A percentile compares a stretch with the other conserved stretches of the same genome.
Conservation (phyloP, 2,888 invertebrate genomes). For the Alviniconcha strummeri region DNA sequence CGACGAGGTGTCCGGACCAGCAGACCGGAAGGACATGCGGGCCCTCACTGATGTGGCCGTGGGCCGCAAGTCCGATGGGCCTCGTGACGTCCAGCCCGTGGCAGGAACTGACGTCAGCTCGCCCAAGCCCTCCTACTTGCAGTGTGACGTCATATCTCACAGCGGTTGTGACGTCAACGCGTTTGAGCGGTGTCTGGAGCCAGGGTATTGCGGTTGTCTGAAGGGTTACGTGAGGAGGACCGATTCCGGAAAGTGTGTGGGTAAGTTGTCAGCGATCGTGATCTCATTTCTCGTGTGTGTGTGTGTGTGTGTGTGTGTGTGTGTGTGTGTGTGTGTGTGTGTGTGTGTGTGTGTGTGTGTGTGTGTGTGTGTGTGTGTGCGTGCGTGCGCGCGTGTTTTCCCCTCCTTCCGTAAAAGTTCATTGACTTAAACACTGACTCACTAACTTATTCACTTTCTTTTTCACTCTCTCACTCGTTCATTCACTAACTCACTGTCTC, state of each 20-base stretch:
- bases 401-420: not conserved
- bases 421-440: not conserved
- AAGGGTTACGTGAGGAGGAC: constrained; percentile 37
- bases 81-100: not conserved
- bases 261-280: constrained; percentile 19
- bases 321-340: constrained; percentile 1
- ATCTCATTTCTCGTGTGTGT: not conserved
- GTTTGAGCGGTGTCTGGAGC: constrained; percentile 41
- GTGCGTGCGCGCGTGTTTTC: not conserved
- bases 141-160: constrained; percentile 41
- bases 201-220: constrained; percentile 41
- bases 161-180: constrained; percentile 43
- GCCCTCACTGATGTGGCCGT: not conserved
- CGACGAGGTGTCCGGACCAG: not conserved
- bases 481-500: too few species aligned
- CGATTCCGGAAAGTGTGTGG: constrained; percentile 34
- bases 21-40: not conserved
- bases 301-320: not conserved
- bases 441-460: too few species aligned
- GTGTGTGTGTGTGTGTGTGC: constrained; percentile 5
- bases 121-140: not conserved
- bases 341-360: not conserved
- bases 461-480: too few species aligned
- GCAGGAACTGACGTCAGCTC: not conserved
- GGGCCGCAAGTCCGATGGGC: not conserved